Evolutionary conservation across 2,888 invertebrate species (phyloP).

Genomic region (Limnephilus marmoratus): DNA sequence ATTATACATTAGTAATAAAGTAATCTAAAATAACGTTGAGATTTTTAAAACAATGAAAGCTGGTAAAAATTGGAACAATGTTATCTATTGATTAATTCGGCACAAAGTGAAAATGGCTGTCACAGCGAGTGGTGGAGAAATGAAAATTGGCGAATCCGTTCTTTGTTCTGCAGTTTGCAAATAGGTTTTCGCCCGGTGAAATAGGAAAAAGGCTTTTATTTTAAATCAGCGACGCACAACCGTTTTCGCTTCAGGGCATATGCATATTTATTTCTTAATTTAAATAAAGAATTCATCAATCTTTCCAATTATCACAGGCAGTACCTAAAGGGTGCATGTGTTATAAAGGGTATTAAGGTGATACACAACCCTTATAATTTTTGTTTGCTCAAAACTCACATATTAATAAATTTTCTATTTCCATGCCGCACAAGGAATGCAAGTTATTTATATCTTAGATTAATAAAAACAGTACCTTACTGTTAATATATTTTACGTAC

Average conservation of each 20-base stretch:
- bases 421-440: too few species aligned
- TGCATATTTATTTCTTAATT: too few species aligned
- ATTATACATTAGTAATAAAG: neutral
- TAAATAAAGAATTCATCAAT: too few species aligned
- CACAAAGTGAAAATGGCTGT: neutral
- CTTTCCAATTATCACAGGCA: too few species aligned
- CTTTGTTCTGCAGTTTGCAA: conserved; percentile 10
- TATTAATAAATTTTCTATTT: too few species aligned
- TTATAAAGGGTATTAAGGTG: too few species aligned
- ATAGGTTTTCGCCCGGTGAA: conserved; percentile 16
- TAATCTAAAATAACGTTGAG: neutral
- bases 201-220: neutral
- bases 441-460: too few species aligned
- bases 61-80: neutral
- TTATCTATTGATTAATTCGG: neutral
- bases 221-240: neutral
- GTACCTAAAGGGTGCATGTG: too few species aligned
- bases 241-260: neutral
- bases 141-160: neutral
- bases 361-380: too few species aligned
- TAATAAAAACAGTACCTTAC: too few species aligned
- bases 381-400: too few species aligned
- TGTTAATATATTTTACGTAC: too few species aligned
- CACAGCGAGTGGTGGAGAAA: neutral
- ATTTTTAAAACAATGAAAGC: neutral